Percentiles rank a stretch among this genome's conserved stretches.
Conservation (phyloP, 2,113 vertebrate genomes). For the Carettochelys insculpta region DNA sequence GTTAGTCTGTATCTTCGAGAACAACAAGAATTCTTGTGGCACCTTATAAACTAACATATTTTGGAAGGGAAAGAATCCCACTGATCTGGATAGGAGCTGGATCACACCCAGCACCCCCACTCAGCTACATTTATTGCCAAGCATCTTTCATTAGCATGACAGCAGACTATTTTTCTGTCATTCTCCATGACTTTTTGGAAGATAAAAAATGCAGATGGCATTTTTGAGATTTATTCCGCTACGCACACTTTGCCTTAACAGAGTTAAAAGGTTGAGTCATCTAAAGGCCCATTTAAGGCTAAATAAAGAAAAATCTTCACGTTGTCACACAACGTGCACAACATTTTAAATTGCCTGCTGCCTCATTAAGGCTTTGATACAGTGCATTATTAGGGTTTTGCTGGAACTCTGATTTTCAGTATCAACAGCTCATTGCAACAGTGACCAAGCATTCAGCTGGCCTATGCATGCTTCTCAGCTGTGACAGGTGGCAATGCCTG, state of each 20-base stretch:
- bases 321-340: constrained; percentile 38
- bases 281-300: not conserved
- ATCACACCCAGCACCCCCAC: constrained; percentile 51
- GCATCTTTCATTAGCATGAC: constrained; percentile 72
- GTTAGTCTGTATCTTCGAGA: too few relatives aligned
- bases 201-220: constrained; percentile 62
- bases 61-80: not conserved
- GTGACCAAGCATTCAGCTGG: constrained; percentile 38
- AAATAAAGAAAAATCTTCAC: constrained; percentile 35
- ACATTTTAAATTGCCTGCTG: constrained; percentile 53
- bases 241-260: not conserved
- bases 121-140: constrained; percentile 64
- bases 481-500: constrained; percentile 47
- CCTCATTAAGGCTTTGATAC: constrained; percentile 31
- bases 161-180: constrained; percentile 65
- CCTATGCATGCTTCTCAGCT: not conserved
- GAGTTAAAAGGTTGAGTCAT: constrained; percentile 46
- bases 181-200: constrained; percentile 71
- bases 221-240: constrained; percentile 52
- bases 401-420: constrained; percentile 54
- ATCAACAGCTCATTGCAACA: constrained; percentile 57
- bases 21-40: too few relatives aligned
- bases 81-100: constrained; percentile 50
- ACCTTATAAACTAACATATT: too few relatives aligned
- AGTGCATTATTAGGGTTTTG: not conserved